Evolutionary conservation across 2,888 invertebrate species (phyloP), one percentile per base, ranked within the genome.

Genomic region (Caenorhabditis sp.): DNA sequence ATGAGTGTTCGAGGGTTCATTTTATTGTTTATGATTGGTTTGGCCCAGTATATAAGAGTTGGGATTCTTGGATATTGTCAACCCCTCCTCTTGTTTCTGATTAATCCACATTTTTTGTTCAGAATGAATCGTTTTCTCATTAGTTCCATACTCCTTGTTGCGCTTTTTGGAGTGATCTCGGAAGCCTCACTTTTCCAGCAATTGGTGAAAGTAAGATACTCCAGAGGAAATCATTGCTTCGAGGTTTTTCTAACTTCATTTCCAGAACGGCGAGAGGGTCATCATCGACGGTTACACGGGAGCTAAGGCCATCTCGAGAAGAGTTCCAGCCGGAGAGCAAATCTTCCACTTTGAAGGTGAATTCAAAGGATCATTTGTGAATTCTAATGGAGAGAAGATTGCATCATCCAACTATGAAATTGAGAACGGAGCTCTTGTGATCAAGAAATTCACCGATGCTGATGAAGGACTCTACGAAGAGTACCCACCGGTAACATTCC

Each of bases 381-480:
- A 72, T 58, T 64, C 16, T 2, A 73, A 80, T 8, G 80, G 72
- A 49, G 58, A 64, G 19, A 58, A 49, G 49, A 38, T 80, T 47
- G 66, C 64, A 22, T 72, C 80, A 22, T 44, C 44, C 16, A 80
- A 80, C 58, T 80, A 72, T 56, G 80, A 72, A 59, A 58, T n/a
- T 10, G 66, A 73, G 6, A 66, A 72, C 56, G 80, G 80, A 26
- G 24, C 38, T 19, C 47, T 82, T 6, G 35, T 77, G 56, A 82
- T 82, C 68, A 82, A 82, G 59, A 77, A 82, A 56, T 74, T 77
- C 47, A 38, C 73, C 24, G 59, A 73, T 28, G 82, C 77, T n/a
- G 82, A 82, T 47, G 63, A 59, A 14, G 82, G 82, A 77, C 19
- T 49, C 10, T 82, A 82, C 28, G 51, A 35, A 19, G 61, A 51